Evolutionary conservation across 2,797 vertebrate genomes (phyloP).

Genomic region (Craterocephalus amniculus): DNA sequence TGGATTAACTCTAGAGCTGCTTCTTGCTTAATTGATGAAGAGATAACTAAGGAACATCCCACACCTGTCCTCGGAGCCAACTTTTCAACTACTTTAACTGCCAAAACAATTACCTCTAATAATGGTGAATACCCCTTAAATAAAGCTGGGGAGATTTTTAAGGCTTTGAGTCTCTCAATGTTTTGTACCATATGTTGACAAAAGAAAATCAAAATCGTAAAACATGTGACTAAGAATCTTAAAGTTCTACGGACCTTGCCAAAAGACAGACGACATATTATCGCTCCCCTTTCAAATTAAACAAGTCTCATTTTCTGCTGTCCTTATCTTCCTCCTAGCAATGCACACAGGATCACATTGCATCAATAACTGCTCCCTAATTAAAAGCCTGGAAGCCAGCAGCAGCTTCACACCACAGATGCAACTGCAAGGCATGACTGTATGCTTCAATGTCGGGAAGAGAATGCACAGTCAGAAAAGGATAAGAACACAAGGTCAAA

Average conservation of each 20-base stretch:
- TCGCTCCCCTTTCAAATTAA: conserved; percentile 42
- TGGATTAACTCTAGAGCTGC: background rate
- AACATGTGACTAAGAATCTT: conserved; percentile 17
- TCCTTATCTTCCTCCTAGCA: conserved; percentile 58
- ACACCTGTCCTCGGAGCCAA: background rate
- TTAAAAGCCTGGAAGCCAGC: conserved; percentile 48
- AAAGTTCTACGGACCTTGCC: conserved; percentile 36
- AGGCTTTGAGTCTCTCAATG: background rate
- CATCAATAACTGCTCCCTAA: conserved; percentile 64
- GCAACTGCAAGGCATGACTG: conserved; percentile 29
- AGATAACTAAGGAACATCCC: background rate
- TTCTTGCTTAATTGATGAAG: background rate
- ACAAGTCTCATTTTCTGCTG: conserved; percentile 56
- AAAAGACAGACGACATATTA: conserved; percentile 35
- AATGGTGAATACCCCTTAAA: background rate
- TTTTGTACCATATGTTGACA: background rate
- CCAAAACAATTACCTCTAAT: background rate
- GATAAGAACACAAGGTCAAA: conserved; percentile 26
- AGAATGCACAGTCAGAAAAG: conserved; percentile 18
- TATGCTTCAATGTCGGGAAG: conserved; percentile 9
- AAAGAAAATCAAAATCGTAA: background rate
- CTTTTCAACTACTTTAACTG: background rate
- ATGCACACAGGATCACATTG: conserved; percentile 35
- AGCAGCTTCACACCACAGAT: conserved; percentile 27
- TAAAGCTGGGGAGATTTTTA: background rate